Conservation (phyloP, 2,797 vertebrate genomes). For the Halcyon chelicuti region DNA sequence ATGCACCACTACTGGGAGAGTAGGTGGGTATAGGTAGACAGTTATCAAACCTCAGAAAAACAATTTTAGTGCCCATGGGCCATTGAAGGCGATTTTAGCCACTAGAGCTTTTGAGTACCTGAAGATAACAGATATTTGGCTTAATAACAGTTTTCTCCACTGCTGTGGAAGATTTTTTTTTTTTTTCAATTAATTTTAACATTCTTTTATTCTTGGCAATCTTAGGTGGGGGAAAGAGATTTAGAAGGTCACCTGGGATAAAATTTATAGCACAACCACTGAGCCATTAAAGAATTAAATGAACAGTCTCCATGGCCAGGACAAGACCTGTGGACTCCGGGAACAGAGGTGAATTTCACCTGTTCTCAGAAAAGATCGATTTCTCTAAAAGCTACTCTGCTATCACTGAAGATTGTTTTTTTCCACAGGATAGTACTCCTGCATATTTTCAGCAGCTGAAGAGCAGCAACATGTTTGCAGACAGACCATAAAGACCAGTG, state of each 20-base stretch:
- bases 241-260: not conserved
- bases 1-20: not conserved
- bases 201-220: not conserved
- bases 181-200: not conserved
- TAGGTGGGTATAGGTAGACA: too few species aligned
- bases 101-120: not conserved
- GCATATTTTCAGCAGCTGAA: not conserved
- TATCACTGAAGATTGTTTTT: not conserved
- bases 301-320: not conserved
- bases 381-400: not conserved
- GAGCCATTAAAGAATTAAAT: not conserved
- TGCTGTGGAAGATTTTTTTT: not conserved
- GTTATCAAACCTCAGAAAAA: not conserved
- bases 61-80: too few species aligned
- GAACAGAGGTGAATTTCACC: not conserved
- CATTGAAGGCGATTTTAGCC: not conserved
- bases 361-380: not conserved
- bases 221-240: not conserved
- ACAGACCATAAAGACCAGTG: conserved; percentile 17
- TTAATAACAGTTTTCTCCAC: not conserved
- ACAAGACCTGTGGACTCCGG: not conserved
- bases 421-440: not conserved
- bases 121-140: not conserved
- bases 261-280: not conserved
- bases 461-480: conserved; percentile 29